Conservation (phyloP, 2,113 vertebrate genomes). For the Arenaria interpres region DNA sequence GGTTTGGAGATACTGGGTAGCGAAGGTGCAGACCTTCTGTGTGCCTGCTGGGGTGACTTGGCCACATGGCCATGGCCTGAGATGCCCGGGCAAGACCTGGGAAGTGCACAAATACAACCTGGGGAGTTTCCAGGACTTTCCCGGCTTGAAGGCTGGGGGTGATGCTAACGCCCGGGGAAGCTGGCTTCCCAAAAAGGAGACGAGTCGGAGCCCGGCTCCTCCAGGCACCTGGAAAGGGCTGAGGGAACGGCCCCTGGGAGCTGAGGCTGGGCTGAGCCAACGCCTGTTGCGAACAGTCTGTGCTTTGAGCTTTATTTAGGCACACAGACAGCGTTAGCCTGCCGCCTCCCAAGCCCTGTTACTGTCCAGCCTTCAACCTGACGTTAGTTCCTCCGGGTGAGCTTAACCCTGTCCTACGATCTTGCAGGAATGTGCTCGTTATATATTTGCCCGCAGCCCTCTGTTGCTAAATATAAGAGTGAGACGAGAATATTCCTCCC, state of each 20-base stretch:
- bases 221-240: conserved; percentile 29
- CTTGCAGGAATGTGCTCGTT: neutral
- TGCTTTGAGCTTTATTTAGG: conserved; percentile 63
- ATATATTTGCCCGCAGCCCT: neutral
- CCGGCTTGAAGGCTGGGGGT: neutral
- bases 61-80: fast-evolving
- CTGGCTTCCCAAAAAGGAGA: conserved; percentile 47
- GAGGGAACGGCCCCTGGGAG: neutral
- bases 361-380: conserved; percentile 32
- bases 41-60: too few relatives aligned
- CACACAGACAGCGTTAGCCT: neutral
- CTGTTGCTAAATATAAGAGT: conserved; percentile 63
- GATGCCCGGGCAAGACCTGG: neutral
- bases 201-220: neutral
- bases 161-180: neutral
- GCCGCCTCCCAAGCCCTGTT: neutral
- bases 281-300: conserved; percentile 15
- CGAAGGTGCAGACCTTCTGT: neutral
- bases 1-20: fast-evolving
- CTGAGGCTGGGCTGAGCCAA: neutral
- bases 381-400: neutral
- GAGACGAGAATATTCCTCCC: conserved; percentile 40
- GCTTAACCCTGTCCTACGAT: conserved; percentile 51
- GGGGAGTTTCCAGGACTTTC: neutral
- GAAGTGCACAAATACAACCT: fast-evolving